phyloP scores from a whole-genome alignment of 37 sponge, comb jelly and placozoan genomes.

The Oscarella lobularis region DNA sequence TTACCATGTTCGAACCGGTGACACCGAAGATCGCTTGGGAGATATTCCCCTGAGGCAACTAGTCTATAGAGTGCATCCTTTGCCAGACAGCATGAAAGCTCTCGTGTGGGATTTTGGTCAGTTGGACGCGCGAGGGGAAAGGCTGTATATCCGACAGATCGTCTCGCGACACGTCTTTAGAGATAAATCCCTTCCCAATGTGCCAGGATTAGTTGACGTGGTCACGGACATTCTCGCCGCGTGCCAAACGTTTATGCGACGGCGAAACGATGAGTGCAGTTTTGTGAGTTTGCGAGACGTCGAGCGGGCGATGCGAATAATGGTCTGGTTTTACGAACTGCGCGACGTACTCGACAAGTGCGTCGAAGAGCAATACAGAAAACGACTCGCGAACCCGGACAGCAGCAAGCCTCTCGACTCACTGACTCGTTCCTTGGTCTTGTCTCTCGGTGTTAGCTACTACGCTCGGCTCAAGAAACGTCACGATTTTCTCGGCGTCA shows the following conservation, averaged over 20 bases:
- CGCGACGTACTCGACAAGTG: background rate
- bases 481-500: background rate
- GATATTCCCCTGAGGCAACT: conserved; percentile 14
- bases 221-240: conserved; percentile 23
- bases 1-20: conserved; percentile 36
- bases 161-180: conserved; percentile 31
- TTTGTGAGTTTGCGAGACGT: conserved; percentile 62
- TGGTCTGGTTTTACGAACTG: conserved; percentile 22
- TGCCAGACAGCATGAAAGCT: conserved; percentile 63
- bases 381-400: background rate
- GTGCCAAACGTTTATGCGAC: conserved; percentile 68
- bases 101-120: conserved; percentile 96
- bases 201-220: conserved; percentile 6
- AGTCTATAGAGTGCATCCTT: conserved; percentile 21
- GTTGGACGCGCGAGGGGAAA: conserved; percentile 43
- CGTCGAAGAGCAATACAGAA: background rate
- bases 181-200: background rate
- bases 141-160: conserved; percentile 53
- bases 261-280: conserved; percentile 38
- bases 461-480: background rate
- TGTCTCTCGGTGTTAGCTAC: background rate
- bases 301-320: conserved; percentile 27
- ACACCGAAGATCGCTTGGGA: conserved; percentile 52
- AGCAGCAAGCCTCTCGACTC: background rate
- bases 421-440: background rate